phyloP scores from a whole-genome alignment of 2,888 invertebrate genomes.

The Mylabris sibirica region DNA sequence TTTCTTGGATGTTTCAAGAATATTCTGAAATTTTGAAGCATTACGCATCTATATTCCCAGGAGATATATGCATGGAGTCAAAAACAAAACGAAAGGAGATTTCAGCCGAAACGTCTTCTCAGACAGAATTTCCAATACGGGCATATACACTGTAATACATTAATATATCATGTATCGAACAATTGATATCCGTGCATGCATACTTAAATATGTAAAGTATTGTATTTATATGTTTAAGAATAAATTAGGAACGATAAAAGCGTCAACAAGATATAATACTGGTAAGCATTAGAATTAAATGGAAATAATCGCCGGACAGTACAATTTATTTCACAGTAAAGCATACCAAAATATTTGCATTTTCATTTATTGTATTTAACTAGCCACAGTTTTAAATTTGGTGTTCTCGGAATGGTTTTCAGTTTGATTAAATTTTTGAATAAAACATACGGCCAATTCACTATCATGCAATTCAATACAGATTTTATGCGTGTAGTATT shows the following conservation, averaged over 20 bases:
- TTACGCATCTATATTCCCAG: slow-evolving; percentile 27
- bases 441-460: not conserved
- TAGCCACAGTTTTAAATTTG: not conserved
- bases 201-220: not conserved
- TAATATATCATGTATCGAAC: too few species aligned
- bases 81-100: slow-evolving; percentile 37
- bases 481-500: not conserved
- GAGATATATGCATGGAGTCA: slow-evolving; percentile 29
- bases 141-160: not conserved
- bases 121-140: slow-evolving; percentile 23
- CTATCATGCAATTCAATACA: not conserved
- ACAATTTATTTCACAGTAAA: not conserved
- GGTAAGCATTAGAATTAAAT: not conserved
- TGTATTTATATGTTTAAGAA: not conserved
- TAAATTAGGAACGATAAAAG: not conserved
- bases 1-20: slow-evolving; percentile 23
- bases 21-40: slow-evolving; percentile 31
- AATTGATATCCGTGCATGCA: too few species aligned
- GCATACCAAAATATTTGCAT: not conserved
- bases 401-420: not conserved
- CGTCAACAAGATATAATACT: too few species aligned
- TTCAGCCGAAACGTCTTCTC: slow-evolving; percentile 27
- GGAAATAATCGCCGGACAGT: not conserved
- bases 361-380: not conserved
- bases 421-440: not conserved